phyloP scores from a whole-genome alignment of 1,140 invertebrate species.

The Drosophila subpulchrella region DNA sequence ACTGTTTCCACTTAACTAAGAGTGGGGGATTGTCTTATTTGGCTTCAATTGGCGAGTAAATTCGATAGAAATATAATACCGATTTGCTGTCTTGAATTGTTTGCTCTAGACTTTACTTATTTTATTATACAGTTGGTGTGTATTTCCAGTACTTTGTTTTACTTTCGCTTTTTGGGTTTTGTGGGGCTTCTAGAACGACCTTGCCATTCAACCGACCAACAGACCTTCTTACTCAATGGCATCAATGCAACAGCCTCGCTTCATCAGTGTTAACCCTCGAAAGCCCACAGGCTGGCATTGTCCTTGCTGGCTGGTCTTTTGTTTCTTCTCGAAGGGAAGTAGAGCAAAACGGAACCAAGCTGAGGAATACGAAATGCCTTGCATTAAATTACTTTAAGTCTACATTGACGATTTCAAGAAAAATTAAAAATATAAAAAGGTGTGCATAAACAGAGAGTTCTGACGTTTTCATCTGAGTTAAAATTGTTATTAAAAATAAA shows the following conservation, averaged over 20 bases:
- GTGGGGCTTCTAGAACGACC: constrained; percentile 27
- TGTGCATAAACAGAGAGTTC: too few relatives aligned
- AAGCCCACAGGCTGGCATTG: constrained; percentile 52
- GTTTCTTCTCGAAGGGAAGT: constrained; percentile 30
- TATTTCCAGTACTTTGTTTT: constrained; percentile 8
- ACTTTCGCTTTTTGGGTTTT: constrained; percentile 20
- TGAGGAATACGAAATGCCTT: neutral
- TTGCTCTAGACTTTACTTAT: constrained; percentile 2
- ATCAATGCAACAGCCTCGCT: constrained; percentile 57
- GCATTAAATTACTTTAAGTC: too few relatives aligned
- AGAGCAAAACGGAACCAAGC: neutral
- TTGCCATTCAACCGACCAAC: constrained; percentile 50
- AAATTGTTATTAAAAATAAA: too few relatives aligned
- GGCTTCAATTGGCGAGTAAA: constrained; percentile 57
- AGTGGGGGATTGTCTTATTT: constrained; percentile 22
- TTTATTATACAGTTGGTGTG: constrained; percentile 14
- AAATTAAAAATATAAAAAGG: too few relatives aligned
- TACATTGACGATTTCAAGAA: too few relatives aligned
- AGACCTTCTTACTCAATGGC: constrained; percentile 27
- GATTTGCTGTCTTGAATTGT: neutral
- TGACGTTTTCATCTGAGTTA: too few relatives aligned
- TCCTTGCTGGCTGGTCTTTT: constrained; percentile 62
- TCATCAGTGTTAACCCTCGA: constrained; percentile 42
- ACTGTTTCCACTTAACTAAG: constrained; percentile 11
- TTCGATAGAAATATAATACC: constrained; percentile 10